Evolutionary conservation across 2,113 vertebrate species (phyloP), one percentile per base, ranked within the genome.

Genomic region (Macaca mulatta): DNA sequence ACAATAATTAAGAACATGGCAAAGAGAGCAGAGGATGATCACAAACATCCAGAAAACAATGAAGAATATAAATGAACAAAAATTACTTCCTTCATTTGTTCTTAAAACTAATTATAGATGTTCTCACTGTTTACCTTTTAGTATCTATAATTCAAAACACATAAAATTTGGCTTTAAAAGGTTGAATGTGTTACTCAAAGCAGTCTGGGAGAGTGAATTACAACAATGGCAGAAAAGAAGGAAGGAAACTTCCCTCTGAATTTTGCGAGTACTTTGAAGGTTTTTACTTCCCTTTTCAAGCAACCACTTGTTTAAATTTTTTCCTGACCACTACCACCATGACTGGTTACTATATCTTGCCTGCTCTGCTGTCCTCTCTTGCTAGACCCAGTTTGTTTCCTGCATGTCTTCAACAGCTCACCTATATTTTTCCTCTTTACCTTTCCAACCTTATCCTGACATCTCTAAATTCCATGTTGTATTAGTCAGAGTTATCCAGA

Each of bases 131-230:
- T 90, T 90, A 59, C 35, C 16, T 92, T 89, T 91, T 79, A 88
- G 59, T n/a, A 80, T 40, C 35, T 89, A 22, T n/a, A 86, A 75
- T 59, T 94, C 8, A 89, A 64, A 23, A 96, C 0, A 2, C 38
- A 91, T 61, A 86, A 45, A 91, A 79, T 30, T 67, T 95, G 90
- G 14, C 55, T 97, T 92, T 94, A 89, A 97, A 96, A n/a, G 40
- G 35, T 83, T 52, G 25, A 61, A 86, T 83, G 55, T 57, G 35
- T 90, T 72, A 72, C 9, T 40, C 27, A 79, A 96, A 89, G 43
- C 35, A 80, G 25, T 87, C 35, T 86, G 57, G 13, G n/a, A 74
- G 88, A 40, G 48, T 16, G 23, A 80, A 78, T 90, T 45, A 72
- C 4, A 96, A 20, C 35, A 72, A 78, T 13, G 64, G 8, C n/a